phyloP scores from a whole-genome alignment of 2,113 vertebrate species.

The Pomatostomus ruficeps region DNA sequence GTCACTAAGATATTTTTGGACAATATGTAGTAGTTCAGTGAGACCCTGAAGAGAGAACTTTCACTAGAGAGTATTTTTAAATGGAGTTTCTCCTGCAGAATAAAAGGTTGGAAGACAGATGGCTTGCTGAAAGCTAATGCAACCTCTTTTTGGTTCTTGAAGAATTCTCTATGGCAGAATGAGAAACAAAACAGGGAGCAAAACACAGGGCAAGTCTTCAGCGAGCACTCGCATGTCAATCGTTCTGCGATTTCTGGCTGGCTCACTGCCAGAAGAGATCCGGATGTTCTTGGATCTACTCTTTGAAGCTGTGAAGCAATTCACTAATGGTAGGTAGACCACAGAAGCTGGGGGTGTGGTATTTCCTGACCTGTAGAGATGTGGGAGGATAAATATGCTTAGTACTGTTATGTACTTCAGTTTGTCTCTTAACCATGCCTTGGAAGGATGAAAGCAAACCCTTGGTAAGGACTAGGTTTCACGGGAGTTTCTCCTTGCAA shows the following conservation, averaged over 20 bases:
- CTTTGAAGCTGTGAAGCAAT: constrained; percentile 86
- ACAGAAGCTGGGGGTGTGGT: background rate
- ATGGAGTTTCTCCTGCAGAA: background rate
- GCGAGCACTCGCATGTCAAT: constrained; percentile 84
- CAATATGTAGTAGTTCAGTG: background rate
- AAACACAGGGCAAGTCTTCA: constrained; percentile 88
- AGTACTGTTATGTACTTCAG: background rate
- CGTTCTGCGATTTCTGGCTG: constrained; percentile 88
- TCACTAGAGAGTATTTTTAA: background rate
- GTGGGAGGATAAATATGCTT: background rate
- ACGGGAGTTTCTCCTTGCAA: background rate
- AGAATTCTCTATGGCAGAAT: constrained; percentile 94
- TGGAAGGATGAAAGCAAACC: background rate
- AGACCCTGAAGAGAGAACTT: background rate
- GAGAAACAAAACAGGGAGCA: constrained; percentile 89
- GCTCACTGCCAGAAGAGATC: constrained; percentile 85
- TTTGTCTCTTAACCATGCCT: background rate
- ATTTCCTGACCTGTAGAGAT: background rate
- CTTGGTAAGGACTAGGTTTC: background rate
- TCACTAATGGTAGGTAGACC: constrained; percentile 75
- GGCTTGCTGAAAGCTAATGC: constrained; percentile 1
- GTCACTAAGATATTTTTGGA: background rate
- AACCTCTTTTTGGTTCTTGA: constrained; percentile 27
- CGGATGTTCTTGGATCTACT: constrained; percentile 89
- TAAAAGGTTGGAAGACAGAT: background rate